Evolutionary conservation across 2,797 vertebrate genomes (phyloP), one percentile per base, ranked within the genome.

Genomic region (Eptatretus atami): DNA sequence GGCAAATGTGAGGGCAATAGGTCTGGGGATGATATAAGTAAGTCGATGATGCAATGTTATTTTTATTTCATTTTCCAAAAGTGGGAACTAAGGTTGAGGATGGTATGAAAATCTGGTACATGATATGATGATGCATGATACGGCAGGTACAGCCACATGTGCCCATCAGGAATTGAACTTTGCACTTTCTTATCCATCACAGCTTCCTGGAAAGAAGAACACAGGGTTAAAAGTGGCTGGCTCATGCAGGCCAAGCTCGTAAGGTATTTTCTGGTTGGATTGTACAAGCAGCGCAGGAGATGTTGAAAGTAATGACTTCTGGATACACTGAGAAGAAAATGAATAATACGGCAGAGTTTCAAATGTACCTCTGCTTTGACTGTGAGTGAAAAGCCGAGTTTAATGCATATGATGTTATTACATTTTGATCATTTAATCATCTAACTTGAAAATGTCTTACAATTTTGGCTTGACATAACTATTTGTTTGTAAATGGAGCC

Each of bases 161-260:
- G 31, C 31, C 31, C 6, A 6, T 6, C 31, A 31, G 3, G 6
- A 31, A 31, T 31, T 31, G 31, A 31, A 31, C 31, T 31, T n/a
- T 65, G 9, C 0, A 0, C 1, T 2, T 2, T 54, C 13, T 10
- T 54, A 2, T 2, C 52, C 12, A 55, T 2, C 63, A 2, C 69
- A 96, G 90, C 79, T 95, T 1, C 90, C 90, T 0, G 90, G 90
- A 5, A 96, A 90, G 74, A 77, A 81, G 65, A n/a, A 82, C 86
- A 1, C 88, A 94, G 2, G 90, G 88, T 6, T 79, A n/a, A 86
- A 0, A 84, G 83, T 0, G 88, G 90, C 15, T 96, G 90, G 90
- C 86, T 84, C 0, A 86, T 96, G 6, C 90, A 96, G 71, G 80
- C 84, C 66, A 96, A 96, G 73, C 77, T 84, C 69, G 90, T n/a